Evolutionary conservation across 2,797 vertebrate species (phyloP).

Genomic region (Trematomus bernacchii): DNA sequence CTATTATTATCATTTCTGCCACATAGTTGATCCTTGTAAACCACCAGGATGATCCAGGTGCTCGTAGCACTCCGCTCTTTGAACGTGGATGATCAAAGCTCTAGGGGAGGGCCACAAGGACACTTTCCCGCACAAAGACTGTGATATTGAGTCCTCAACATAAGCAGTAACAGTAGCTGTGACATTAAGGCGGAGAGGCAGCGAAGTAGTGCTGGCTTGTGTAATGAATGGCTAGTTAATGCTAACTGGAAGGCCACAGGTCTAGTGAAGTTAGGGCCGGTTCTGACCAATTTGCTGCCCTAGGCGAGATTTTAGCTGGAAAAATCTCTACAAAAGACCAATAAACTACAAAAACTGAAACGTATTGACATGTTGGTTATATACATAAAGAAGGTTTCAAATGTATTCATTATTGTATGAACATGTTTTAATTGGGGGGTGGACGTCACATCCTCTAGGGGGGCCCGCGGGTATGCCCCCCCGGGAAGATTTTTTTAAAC

Average conservation of each 20-base stretch:
- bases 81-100: conserved; percentile 67
- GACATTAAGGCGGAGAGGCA: conserved; percentile 31
- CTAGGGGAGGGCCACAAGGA: conserved; percentile 27
- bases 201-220: conserved; percentile 12
- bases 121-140: conserved; percentile 13
- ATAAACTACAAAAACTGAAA: no score
- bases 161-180: conserved; percentile 31
- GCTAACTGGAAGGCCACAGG: conserved; percentile 7
- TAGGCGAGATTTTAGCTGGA: no score
- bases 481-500: no score
- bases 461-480: no score
- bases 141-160: not conserved
- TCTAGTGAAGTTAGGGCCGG: conserved; percentile 11
- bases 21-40: conserved; percentile 61
- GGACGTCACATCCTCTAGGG: no score
- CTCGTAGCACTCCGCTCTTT: conserved; percentile 51
- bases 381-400: no score
- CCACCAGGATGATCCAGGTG: conserved; percentile 70
- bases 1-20: conserved; percentile 75
- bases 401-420: no score
- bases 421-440: no score
- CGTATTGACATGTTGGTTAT: no score
- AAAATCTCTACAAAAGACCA: no score
- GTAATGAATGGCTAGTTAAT: conserved; percentile 45
- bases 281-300: no score